These are phyloP conservation scores for Eumeta japonica DNA, from an alignment of 1,140 invertebrate genomes.

Conservation along the genomic window DNA sequence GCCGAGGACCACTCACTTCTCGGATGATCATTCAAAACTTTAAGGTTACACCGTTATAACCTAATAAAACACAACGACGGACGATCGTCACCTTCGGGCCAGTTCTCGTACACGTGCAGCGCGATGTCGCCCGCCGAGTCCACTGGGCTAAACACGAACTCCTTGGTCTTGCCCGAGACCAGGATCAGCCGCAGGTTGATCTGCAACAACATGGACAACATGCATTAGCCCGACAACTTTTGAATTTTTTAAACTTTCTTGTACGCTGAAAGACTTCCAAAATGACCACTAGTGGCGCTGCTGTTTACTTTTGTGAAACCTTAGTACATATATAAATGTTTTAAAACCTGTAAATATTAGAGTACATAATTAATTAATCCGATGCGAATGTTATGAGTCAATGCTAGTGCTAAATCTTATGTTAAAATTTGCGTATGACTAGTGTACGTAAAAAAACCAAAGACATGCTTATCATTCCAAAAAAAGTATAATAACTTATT, in stretches of 20 bases:
- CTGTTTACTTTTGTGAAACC: neutral
- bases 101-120: conserved; percentile 97
- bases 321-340: neutral
- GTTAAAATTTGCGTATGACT: too few relatives aligned
- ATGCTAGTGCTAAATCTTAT: too few relatives aligned
- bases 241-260: neutral
- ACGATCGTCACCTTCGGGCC: conserved; percentile 96
- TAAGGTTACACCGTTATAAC: too few relatives aligned
- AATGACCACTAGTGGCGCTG: neutral
- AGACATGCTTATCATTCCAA: too few relatives aligned
- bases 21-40: too few relatives aligned
- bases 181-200: conserved; percentile 96
- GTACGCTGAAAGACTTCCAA: too few relatives aligned
- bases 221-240: neutral
- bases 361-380: neutral
- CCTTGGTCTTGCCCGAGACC: conserved; percentile 97
- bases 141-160: conserved; percentile 94
- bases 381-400: neutral
- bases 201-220: conserved; percentile 67
- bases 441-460: too few relatives aligned
- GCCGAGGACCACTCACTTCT: too few relatives aligned
- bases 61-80: too few relatives aligned
- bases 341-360: neutral
- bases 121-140: conserved; percentile 98
- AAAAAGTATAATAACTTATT: too few relatives aligned